phyloP scores from a whole-genome alignment of 2,113 vertebrate species.

The Anoplopoma fimbria region DNA sequence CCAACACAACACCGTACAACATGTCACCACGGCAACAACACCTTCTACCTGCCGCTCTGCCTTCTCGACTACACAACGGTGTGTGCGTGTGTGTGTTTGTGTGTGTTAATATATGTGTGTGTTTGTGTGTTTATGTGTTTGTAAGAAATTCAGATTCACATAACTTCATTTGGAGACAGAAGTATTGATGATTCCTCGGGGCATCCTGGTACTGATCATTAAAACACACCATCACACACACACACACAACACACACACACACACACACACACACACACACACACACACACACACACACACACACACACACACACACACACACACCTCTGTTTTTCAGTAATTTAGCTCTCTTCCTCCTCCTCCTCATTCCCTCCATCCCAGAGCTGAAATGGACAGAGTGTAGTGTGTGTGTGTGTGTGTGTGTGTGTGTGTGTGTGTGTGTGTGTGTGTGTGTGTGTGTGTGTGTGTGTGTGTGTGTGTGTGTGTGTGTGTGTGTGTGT shows the following conservation, averaged over 20 bases:
- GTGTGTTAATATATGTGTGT: not conserved
- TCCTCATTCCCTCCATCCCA: constrained; percentile 43
- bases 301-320: constrained; percentile 27
- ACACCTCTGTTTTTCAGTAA: constrained; percentile 7
- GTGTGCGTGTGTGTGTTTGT: not conserved
- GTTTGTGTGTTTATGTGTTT: not conserved
- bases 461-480: constrained; percentile 31
- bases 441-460: constrained; percentile 27
- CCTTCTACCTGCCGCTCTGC: too few species aligned
- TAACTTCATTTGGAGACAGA: constrained; percentile 25
- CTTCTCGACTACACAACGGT: too few species aligned
- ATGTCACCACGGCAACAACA: too few species aligned
- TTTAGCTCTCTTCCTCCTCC: constrained; percentile 23
- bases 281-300: constrained; percentile 34
- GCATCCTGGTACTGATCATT: constrained; percentile 35
- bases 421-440: constrained; percentile 34
- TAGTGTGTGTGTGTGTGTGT: not conserved
- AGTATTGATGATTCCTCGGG: constrained; percentile 43
- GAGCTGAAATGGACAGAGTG: constrained; percentile 42
- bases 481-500: constrained; percentile 30
- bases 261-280: constrained; percentile 21
- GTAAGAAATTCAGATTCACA: not conserved
- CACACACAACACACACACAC: constrained; percentile 27
- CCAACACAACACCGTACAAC: too few species aligned
- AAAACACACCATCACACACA: constrained; percentile 29